Evolutionary conservation across 2,888 invertebrate species (phyloP), one percentile per base, ranked within the genome.

Genomic region (Alviniconcha strummeri): DNA sequence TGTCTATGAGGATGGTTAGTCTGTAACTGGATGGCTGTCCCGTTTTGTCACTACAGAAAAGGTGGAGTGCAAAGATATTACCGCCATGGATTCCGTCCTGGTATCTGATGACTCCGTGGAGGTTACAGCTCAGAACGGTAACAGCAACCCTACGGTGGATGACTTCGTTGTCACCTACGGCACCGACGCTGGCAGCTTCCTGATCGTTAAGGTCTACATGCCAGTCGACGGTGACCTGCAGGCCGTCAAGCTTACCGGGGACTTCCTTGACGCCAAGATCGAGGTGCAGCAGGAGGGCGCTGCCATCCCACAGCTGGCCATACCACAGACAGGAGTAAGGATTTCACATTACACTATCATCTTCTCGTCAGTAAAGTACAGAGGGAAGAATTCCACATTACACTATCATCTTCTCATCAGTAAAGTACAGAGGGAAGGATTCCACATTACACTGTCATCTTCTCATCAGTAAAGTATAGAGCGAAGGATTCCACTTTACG

Each of bases 201-300:
- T 81, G n/a, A 11, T 19, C 56, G 15, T 75, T 54, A 36, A 36
- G 13, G 15, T 81, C 52, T 64, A 74, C 81, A 19, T 81, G 75
- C 81, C 81, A 8, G 81, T 17, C 3, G 81, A 81, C 7, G 81
- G 81, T 9, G 8, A 55, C 15, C 67, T 81, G 60, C 13, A n/a
- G 17, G n/a, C 54, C 19, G 54, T 75, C 52, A 9, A 15, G n/a
- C 13, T 81, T 9, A 11, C 52, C 5, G 81, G 81, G 54, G 74
- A 74, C 64, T 81, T 81, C 64, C 8, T 69, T 13, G 17, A 17
- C 69, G 67, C 67, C 55, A 15, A 55, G 55, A n/a, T 80, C 54
- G 80, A 80, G 15, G 69, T 80, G 78, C 19, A 78, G 52, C 60
- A 13, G 60, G 52, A 36, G 13, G 78, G 60, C 9, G 64, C 52